Evolutionary conservation across 2,113 vertebrate species (phyloP), one percentile per base, ranked within the genome.

Genomic region (Tricholaema leucomelas): DNA sequence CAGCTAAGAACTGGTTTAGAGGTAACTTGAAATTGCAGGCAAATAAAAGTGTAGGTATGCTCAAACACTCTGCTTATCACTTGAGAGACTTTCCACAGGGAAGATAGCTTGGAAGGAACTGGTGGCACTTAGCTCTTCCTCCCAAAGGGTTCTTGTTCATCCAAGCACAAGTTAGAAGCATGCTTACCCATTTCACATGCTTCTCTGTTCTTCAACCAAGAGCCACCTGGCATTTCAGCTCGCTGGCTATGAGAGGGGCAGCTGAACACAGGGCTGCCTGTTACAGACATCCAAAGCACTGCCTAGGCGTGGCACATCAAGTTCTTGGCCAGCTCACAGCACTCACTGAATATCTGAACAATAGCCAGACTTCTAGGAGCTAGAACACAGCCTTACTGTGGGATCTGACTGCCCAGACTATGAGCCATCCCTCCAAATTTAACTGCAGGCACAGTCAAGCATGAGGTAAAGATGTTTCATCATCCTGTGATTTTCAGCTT

Each of bases 371-470:
- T 93, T 91, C 91, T 80, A 95, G 94, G 92, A 95, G 92, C 79
- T 93, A 78, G 61, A 90, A 94, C 82, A 82, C 75, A 94, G 93
- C 52, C 76, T 81, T 85, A 93, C 92, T 94, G 92, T 81, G 75
- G 25, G 88, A 90, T 85, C 59, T 16, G 73, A 89, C 95, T 95
- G 94, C 93, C 84, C 90, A 96, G 96, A 95, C 94, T 95, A 92
- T 96, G 95, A 96, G 93, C 85, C 88, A 91, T 91, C 42, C 36
- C 93, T 96, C 95, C 90, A 91, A 93, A 95, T 95, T 95, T 95
- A 95, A 93, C 94, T 91, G 70, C 94, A 92, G 59, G 71, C 91
- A 88, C 31, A 88, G 75, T 78, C 59, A 90, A 81, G 86, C 8
- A 40, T 84, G 91, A 94, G 90, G 78, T 88, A 93, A 81, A 88